Evolutionary conservation across 1,140 invertebrate species (phyloP), one percentile per base, ranked within the genome.

Genomic region (Euglossa dilemma): DNA sequence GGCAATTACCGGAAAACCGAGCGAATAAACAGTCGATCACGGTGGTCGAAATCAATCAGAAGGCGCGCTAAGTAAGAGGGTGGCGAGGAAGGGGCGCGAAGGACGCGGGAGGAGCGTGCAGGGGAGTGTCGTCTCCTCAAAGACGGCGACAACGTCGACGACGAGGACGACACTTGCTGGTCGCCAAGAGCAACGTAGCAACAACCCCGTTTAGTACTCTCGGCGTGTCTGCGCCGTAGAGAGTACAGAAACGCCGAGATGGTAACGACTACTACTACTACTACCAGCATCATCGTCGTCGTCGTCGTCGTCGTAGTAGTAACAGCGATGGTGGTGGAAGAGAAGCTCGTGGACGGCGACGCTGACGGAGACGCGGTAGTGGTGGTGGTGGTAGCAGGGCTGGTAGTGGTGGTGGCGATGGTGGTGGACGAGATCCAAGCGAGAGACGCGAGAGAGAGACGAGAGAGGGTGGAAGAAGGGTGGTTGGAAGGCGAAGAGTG

Each of bases 161-260:
- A 84, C 84, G 81, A 84, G 84, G 88, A 84, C 86, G 89, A 90
- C 86, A 90, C 88, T 90, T 87, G 87, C 90, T 90, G 91, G 91
- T 93, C 93, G 91, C 90, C 92, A 93, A 91, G 92, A 93, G 93
- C 92, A 93, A 93, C 92, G 90, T 90, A 90, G 90, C 90, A 91
- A 92, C 91, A 93, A 92, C 92, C 90, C 90, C 90, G 90, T 92
- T 93, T 92, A 92, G 90, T 92, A 89, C 90, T 90, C 84, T 82
- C 84, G 85, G 86, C 88, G 82, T 90, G 88, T 90, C 89, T 86
- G 81, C 83, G 87, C 83, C 72, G 87, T 82, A 61, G 75, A 87
- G 83, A 82, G 86, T 80, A 78, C 72, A 79, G 83, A 67, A 57
- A 86, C 78, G 66, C 20, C 63, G 75, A 69, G 71, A 72, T 63